Conservation (phyloP, 2,797 vertebrate genomes). For the Antennarius maculatus region DNA sequence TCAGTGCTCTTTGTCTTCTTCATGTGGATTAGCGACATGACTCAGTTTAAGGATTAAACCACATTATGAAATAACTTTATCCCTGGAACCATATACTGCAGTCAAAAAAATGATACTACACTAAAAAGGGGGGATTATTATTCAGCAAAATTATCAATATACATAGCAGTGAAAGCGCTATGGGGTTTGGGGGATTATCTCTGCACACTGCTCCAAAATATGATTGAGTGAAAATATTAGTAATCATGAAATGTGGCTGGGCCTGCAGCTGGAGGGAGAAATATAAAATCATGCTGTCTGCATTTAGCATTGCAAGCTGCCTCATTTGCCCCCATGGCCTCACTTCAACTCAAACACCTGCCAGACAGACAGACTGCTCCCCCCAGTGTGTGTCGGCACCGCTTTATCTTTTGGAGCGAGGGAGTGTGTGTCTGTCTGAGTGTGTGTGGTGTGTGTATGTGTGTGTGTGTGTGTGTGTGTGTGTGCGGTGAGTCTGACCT, state of each 20-base stretch:
- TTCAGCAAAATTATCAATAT: conserved; percentile 49
- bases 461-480: conserved; percentile 1
- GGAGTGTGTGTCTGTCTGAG: not conserved
- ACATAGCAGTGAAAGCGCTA: conserved; percentile 21
- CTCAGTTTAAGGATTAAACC: conserved; percentile 51
- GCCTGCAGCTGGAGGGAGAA: conserved; percentile 19
- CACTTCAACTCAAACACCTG: conserved; percentile 36
- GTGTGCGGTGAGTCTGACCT: conserved; percentile 82
- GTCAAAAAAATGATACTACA: conserved; percentile 38
- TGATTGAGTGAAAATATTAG: conserved; percentile 46
- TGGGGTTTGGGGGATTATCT: conserved; percentile 52
- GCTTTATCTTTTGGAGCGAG: too few relatives aligned
- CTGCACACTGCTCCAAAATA: conserved; percentile 25
- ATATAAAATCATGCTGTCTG: conserved; percentile 15
- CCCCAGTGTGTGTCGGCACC: conserved; percentile 8
- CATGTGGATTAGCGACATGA: conserved; percentile 35
- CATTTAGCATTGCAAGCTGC: conserved; percentile 33
- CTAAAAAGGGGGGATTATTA: conserved; percentile 45
- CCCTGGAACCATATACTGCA: conserved; percentile 34
- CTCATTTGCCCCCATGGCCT: conserved; percentile 34
- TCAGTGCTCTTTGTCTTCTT: conserved; percentile 25
- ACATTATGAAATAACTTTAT: conserved; percentile 48
- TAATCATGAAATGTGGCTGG: conserved; percentile 41
- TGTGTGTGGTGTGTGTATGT: conserved; percentile 14
- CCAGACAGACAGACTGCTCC: conserved; percentile 33